A percentile compares a stretch with the other conserved stretches of the same genome.
Conservation (phyloP, 2,888 invertebrate species). For the Sinotaia quadrata region DNA sequence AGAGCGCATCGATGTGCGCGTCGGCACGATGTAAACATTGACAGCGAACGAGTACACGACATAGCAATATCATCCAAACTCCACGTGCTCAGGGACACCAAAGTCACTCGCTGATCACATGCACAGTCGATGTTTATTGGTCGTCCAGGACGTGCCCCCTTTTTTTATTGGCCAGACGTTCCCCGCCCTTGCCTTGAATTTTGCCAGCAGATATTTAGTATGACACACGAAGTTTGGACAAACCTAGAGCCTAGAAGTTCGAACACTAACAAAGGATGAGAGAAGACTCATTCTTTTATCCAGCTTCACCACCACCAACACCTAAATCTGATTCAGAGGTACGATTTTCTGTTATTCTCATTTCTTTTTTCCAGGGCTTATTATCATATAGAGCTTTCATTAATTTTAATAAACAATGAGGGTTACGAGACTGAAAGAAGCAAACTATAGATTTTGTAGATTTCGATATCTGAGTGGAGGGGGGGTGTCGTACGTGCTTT, state of each 20-base stretch:
- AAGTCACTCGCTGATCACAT: conserved; percentile 56
- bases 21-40: conserved; percentile 42
- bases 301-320: conserved; percentile 43
- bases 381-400: too few species aligned
- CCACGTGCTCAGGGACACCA: conserved; percentile 51
- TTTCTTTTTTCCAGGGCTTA: too few species aligned
- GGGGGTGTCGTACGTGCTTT: too few species aligned
- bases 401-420: too few species aligned
- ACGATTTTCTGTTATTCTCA: too few species aligned
- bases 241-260: background rate
- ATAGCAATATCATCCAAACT: conserved; percentile 37
- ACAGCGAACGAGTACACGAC: conserved; percentile 22
- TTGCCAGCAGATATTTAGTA: conserved; percentile 20
- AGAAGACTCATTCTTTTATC: conserved; percentile 30
- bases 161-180: conserved; percentile 54
- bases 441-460: too few species aligned
- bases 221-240: conserved; percentile 2
- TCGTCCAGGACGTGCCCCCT: conserved; percentile 45
- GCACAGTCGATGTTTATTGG: conserved; percentile 55
- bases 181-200: conserved; percentile 57
- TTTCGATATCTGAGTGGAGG: too few species aligned
- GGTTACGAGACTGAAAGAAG: too few species aligned
- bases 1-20: background rate
- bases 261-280: conserved; percentile 30
- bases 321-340: conserved; percentile 40